Base-by-base conservation (phyloP, 2,888 invertebrate genomes). In the Phalangium opilio region DNA sequence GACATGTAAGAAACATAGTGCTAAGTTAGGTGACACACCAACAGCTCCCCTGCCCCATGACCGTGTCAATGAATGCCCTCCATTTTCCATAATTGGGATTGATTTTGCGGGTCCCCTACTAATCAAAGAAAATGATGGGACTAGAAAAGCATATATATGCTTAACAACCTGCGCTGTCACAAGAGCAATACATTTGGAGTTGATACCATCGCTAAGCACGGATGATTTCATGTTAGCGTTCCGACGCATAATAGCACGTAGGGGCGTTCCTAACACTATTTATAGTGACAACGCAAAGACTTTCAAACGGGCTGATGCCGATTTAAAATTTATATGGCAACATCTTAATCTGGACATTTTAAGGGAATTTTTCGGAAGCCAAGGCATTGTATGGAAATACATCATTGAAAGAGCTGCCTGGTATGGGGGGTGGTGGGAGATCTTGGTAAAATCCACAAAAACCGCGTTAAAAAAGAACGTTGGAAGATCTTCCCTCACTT, bases 401-500 rank as follows among this genome's bases (percentile, higher is more conserved):
- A 68, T 63, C 44, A 62, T 64, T 3, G 64, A 64, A 8, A 53
- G 58, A 1, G 63, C 66, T 5, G 55, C 67, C 3, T 69, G 67
- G 64, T 63, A 64, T 64, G 67, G 68, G 39, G 67, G 68, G 41
- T 63, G 61, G 55, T 70, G 64, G 59, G 67, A 70, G 55, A 52
- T 66, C 17, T 51, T 70, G 7, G 57, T 68, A n/a, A 58, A 62
- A 7, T 40, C 63, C 4, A 33, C 67, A 7, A 70, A 71, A 53
- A 49, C 49, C 5, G 41, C 65, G 5, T 47, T 69, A 17, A 46
- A 62, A 12, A 57, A 60, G 43, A 54, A 61, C 5, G 49, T 69
- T 2, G 63, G 66, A 8, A 58, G 57, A 42, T 55, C 60, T 3
- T 57, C 56, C 69, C 72, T 53, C 67, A 68, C 51, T 3, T 52